Percentiles rank a stretch among this genome's conserved stretches.
phyloP scores from a whole-genome alignment of 2,797 vertebrate genomes.

The Calcarius lapponicus region DNA sequence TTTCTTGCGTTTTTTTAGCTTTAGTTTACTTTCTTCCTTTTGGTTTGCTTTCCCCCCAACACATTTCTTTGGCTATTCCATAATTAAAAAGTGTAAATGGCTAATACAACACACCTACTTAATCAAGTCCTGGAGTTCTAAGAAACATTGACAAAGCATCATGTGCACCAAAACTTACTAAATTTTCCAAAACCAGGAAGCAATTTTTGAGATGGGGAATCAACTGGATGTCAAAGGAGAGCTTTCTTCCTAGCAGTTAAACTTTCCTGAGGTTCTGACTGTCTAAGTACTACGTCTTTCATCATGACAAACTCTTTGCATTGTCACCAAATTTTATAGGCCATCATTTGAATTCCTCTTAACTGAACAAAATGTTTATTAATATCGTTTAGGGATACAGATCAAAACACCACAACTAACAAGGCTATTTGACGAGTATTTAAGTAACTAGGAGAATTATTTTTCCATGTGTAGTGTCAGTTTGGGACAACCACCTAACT shows the following conservation, averaged over 20 bases:
- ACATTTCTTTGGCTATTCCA: background rate
- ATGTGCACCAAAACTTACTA: background rate
- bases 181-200: background rate
- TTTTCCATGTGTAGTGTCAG: background rate
- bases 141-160: background rate
- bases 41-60: fast-evolving
- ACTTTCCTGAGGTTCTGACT: background rate
- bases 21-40: background rate
- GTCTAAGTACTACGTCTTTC: background rate
- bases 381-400: background rate
- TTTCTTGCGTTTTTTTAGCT: background rate
- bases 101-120: background rate
- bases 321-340: background rate
- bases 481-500: background rate
- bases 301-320: background rate
- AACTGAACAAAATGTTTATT: background rate
- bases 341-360: background rate
- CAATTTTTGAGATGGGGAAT: background rate
- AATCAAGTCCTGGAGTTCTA: background rate
- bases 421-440: background rate
- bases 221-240: background rate
- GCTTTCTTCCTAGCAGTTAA: background rate
- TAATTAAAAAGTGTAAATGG: background rate
- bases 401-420: background rate
- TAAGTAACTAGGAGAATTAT: background rate